Conservation (phyloP, 1,140 invertebrate genomes). For the Melipona quadrifasciata region DNA sequence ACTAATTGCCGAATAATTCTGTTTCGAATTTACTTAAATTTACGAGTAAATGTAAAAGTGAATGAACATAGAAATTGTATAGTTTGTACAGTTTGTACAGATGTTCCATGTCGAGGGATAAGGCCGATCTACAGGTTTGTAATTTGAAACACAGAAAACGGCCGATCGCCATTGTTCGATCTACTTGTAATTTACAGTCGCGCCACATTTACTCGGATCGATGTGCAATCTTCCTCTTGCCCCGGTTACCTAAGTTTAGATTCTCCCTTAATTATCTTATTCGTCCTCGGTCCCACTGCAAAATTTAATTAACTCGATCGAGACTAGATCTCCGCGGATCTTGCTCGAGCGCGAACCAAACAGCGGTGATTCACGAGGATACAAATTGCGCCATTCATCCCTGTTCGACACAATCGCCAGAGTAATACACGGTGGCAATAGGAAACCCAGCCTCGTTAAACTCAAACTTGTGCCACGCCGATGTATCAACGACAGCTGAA, state of each 20-base stretch:
- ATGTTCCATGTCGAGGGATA: not conserved
- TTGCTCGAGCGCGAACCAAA: not conserved
- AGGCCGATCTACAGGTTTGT: not conserved
- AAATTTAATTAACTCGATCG: not conserved
- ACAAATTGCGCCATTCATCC: not conserved
- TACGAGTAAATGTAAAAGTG: not conserved
- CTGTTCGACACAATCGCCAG: not conserved
- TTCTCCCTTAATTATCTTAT: not conserved
- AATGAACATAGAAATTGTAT: not conserved
- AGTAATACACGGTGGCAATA: not conserved
- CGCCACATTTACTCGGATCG: not conserved
- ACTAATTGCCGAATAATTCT: constrained; percentile 15
- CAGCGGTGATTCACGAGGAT: not conserved
- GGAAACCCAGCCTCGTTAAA: not conserved
- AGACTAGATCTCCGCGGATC: no score
- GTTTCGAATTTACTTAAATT: not conserved
- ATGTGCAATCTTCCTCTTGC: not conserved
- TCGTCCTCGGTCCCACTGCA: no score
- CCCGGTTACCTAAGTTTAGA: not conserved
- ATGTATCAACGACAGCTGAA: no score
- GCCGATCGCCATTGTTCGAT: not conserved
- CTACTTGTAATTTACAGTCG: not conserved
- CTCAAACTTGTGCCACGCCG: no score
- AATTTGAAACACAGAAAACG: not conserved
- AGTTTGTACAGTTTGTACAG: not conserved